Evolutionary conservation across 2,113 vertebrate genomes (phyloP), one percentile per base, ranked within the genome.

Genomic region (Ptychochromis oligacanthus): DNA sequence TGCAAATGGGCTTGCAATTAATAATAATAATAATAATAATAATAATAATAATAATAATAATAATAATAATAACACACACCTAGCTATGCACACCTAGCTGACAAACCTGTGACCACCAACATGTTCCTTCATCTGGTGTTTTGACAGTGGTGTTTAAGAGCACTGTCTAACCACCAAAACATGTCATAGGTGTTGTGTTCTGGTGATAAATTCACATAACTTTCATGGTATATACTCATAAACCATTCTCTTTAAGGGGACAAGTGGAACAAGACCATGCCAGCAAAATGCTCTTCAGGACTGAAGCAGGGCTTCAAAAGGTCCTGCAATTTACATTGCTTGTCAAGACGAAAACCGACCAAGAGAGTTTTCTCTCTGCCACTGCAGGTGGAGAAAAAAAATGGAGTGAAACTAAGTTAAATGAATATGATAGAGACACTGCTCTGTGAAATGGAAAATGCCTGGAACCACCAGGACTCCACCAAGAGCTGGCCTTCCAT

Each of bases 191-290:
- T 61, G 0, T 61, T 1, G 17, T 36, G 18, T 17, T 62, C 2
- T 62, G 31, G 10, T 36, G 31, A 38, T 38, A 62, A 62, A 38
- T n/a, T 36, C 34, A 36, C 10, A 62, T 5, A n/a, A 1, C 4
- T 62, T 38, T 62, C 11, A 62, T 38, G 15, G 43, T 14, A 14
- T 14, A 15, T 15, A 7, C 60, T 62, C 60, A 4, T 11, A 62
- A 62, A 62, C 60, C 1, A 62, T 62, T 62, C 36, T 31, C 36
- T 36, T 6, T 7, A 36, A 36, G 36, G 1, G 8, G 36, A 36
- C 31, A 13, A 20, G 36, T 38, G 36, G 31, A 62, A 36, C 5
- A 3, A 3, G 3, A n/a, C 18, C 2, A 0, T 0, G 0, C 60
- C 31, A 38, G 31, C 60, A 38, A 36, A 36, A 62, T 1, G 1